These are phyloP conservation scores for Drosophila parabipectinata DNA, from an alignment of 1,140 invertebrate species.

Conservation along the genomic window DNA sequence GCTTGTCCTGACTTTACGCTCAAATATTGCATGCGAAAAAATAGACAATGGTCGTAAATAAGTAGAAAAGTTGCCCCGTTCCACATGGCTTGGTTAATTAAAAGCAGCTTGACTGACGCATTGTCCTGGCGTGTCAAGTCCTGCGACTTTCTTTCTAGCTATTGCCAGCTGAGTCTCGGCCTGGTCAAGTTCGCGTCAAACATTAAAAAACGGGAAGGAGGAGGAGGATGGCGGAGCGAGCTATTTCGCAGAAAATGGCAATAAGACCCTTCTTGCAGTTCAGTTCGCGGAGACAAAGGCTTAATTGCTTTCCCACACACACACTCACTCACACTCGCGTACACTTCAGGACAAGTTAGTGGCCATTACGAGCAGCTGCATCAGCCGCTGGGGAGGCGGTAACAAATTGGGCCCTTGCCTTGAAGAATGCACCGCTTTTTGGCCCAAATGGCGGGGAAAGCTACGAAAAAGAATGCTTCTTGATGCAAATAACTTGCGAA, in stretches of 20 bases:
- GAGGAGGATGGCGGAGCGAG: no score
- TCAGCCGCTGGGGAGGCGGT: constrained; percentile 25
- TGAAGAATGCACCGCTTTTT: constrained; percentile 63
- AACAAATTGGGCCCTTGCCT: constrained; percentile 72
- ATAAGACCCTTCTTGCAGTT: constrained; percentile 15
- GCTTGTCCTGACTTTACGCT: constrained; percentile 51
- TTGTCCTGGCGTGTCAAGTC: constrained; percentile 49
- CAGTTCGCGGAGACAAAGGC: constrained; percentile 55
- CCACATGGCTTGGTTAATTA: constrained; percentile 57
- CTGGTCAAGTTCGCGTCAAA: constrained; percentile 54
- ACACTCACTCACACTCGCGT: constrained; percentile 30
- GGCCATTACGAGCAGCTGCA: constrained; percentile 67
- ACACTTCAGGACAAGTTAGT: constrained; percentile 49
- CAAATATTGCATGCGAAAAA: constrained; percentile 65
- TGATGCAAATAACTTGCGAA: constrained; percentile 53
- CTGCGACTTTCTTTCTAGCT: constrained; percentile 30
- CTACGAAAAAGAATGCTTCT: constrained; percentile 33
- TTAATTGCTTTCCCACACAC: constrained; percentile 60
- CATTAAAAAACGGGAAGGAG: constrained; percentile 29
- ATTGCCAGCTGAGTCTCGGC: constrained; percentile 25
- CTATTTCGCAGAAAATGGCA: not conserved
- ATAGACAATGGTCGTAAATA: constrained; percentile 62
- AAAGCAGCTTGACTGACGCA: constrained; percentile 62
- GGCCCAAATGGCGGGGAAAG: constrained; percentile 33
- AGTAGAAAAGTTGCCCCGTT: constrained; percentile 34